These are phyloP conservation scores for Oenanthe oenanthe DNA, from an alignment of 2,113 vertebrate species.

Conservation along the genomic window DNA sequence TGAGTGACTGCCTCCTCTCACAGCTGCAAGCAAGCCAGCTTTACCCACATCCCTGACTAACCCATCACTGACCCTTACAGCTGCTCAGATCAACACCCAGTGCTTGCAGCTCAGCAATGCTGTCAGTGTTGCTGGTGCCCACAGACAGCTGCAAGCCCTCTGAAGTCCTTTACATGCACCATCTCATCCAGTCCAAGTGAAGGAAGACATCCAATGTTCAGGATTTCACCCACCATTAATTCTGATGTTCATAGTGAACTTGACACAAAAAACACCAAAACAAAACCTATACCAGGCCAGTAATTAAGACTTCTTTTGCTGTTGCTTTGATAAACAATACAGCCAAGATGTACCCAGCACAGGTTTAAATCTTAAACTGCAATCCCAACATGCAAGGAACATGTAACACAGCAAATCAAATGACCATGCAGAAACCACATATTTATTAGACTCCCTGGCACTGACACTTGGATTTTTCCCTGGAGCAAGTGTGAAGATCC, in stretches of 20 bases:
- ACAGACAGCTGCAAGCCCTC: background rate
- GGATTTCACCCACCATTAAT: background rate
- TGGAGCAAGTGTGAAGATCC: background rate
- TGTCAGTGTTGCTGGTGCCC: background rate
- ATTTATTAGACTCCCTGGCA: background rate
- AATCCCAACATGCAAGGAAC: background rate
- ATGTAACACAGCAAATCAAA: fast-evolving
- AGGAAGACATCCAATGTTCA: background rate
- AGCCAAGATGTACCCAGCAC: background rate
- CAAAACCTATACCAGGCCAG: background rate
- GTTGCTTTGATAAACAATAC: background rate
- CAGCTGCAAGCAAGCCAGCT: background rate
- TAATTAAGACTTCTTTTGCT: background rate
- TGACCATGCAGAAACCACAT: background rate
- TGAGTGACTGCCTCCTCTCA: background rate
- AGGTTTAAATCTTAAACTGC: background rate
- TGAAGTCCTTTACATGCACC: background rate
- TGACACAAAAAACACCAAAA: background rate
- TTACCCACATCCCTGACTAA: background rate
- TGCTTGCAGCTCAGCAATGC: background rate
- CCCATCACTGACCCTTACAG: background rate
- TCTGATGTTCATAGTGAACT: background rate
- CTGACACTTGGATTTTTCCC: background rate
- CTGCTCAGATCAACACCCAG: background rate
- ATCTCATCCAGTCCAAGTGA: background rate